phyloP scores from a whole-genome alignment of 2,113 vertebrate species.

The Baryphthengus martii region DNA sequence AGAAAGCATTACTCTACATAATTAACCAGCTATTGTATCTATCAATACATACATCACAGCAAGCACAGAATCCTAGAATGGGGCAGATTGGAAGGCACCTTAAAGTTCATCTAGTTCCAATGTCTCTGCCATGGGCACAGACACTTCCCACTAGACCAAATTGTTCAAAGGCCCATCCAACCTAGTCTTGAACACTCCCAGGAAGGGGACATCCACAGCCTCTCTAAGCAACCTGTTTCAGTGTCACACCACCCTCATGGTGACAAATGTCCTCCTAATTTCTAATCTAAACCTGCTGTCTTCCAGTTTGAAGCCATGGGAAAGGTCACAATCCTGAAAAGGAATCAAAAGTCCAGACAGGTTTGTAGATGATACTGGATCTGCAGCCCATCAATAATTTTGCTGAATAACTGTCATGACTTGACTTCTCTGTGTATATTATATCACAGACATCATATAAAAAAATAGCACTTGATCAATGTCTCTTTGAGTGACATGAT shows the following conservation, averaged over 20 bases:
- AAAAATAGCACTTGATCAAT: neutral
- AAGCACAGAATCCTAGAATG: neutral
- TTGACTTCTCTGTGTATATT: neutral
- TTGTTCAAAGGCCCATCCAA: too few species aligned
- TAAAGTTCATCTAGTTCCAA: too few species aligned
- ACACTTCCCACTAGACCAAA: too few species aligned
- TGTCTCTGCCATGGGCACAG: too few species aligned
- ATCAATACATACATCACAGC: neutral
- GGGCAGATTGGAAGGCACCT: too few species aligned
- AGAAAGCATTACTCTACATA: neutral
- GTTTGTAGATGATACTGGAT: neutral
- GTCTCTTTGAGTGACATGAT: neutral
- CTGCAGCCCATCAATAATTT: neutral
- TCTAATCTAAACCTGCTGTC: too few species aligned
- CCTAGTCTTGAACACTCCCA: too few species aligned
- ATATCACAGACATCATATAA: neutral
- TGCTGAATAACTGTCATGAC: neutral
- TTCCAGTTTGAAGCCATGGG: neutral
- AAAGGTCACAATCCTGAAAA: neutral
- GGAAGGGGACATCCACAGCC: too few species aligned
- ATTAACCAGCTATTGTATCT: neutral
- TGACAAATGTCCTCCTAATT: too few species aligned
- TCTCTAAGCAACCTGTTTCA: too few species aligned
- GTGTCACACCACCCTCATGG: too few species aligned
- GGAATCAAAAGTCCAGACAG: neutral